A percentile compares a stretch with the other conserved stretches of the same genome.
phyloP scores from a whole-genome alignment of 2,797 vertebrate genomes.

The Melopsittacus undulatus region DNA sequence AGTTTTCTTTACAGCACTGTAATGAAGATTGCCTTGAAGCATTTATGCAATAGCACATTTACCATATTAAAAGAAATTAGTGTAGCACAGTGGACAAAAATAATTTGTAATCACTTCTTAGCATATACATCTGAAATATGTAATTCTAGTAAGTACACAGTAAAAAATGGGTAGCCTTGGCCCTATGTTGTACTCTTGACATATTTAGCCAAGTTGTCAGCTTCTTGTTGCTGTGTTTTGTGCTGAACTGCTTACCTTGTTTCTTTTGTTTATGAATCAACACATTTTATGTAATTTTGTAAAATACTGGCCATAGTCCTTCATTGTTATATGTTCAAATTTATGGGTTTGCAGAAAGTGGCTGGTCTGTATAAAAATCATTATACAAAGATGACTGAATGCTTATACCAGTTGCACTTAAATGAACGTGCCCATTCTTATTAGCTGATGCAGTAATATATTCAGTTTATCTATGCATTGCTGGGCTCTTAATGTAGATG shows the following conservation, averaged over 20 bases:
- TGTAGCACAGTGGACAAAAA: slow-evolving; percentile 73
- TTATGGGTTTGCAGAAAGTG: slow-evolving; percentile 30
- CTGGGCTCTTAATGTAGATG: slow-evolving; percentile 79
- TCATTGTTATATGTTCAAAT: slow-evolving; percentile 61
- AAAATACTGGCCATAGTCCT: slow-evolving; percentile 69
- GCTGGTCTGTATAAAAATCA: slow-evolving; percentile 69
- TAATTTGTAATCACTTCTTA: background rate
- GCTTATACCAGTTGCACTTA: slow-evolving; percentile 78
- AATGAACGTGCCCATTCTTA: slow-evolving; percentile 76
- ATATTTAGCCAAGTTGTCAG: slow-evolving; percentile 64
- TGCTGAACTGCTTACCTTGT: slow-evolving; percentile 67
- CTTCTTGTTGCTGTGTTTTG: slow-evolving; percentile 72
- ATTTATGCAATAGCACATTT: slow-evolving; percentile 71
- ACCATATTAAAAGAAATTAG: slow-evolving; percentile 47
- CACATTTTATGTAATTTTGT: slow-evolving; percentile 62
- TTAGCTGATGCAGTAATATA: slow-evolving; percentile 86
- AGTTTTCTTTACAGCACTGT: slow-evolving; percentile 63
- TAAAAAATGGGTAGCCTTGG: slow-evolving; percentile 70
- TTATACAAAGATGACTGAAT: slow-evolving; percentile 73
- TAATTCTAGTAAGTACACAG: slow-evolving; percentile 62
- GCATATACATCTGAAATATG: background rate
- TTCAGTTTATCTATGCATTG: slow-evolving; percentile 95
- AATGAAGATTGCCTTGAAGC: slow-evolving; percentile 73
- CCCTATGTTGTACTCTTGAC: slow-evolving; percentile 72
- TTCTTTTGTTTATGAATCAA: slow-evolving; percentile 56